These are phyloP conservation scores for Lomographa bimaculata DNA, from an alignment of 2,888 invertebrate species.

Conservation along the genomic window DNA sequence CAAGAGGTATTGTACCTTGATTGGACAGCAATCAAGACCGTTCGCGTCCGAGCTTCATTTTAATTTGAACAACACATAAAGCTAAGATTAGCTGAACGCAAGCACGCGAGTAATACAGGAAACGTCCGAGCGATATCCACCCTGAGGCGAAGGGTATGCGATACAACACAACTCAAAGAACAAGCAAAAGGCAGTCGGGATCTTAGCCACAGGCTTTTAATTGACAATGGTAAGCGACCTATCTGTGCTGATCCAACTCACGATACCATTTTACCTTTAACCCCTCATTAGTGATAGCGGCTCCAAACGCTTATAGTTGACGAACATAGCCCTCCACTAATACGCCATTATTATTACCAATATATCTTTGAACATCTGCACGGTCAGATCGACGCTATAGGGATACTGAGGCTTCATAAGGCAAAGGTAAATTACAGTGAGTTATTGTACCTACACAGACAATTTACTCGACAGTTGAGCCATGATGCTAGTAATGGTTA, in stretches of 20 bases:
- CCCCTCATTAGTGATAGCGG: constrained; percentile 53
- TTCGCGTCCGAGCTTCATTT: constrained; percentile 54
- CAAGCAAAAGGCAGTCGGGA: constrained; percentile 76
- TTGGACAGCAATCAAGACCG: constrained; percentile 16
- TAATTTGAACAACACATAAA: constrained; percentile 67
- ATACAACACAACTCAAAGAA: constrained; percentile 66
- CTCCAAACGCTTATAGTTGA: constrained; percentile 37
- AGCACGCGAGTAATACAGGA: constrained; percentile 75
- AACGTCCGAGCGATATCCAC: constrained; percentile 69
- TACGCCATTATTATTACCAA: constrained; percentile 52
- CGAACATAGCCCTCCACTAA: constrained; percentile 44
- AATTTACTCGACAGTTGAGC: constrained; percentile 43
- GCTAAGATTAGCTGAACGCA: constrained; percentile 62
- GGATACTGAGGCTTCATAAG: constrained; percentile 42
- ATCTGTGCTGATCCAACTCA: constrained; percentile 56
- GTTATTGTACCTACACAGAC: constrained; percentile 43
- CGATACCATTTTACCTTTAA: constrained; percentile 66
- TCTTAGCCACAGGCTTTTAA: constrained; percentile 70
- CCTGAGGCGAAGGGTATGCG: constrained; percentile 70
- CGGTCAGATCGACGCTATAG: constrained; percentile 42
- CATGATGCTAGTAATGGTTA: constrained; percentile 41
- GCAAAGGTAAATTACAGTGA: constrained; percentile 45
- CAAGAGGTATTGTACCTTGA: too few species aligned
- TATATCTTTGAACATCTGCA: constrained; percentile 48
- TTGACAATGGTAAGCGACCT: constrained; percentile 71